Conservation (phyloP, 2,888 invertebrate species). For the Lasioglossum malachurum region DNA sequence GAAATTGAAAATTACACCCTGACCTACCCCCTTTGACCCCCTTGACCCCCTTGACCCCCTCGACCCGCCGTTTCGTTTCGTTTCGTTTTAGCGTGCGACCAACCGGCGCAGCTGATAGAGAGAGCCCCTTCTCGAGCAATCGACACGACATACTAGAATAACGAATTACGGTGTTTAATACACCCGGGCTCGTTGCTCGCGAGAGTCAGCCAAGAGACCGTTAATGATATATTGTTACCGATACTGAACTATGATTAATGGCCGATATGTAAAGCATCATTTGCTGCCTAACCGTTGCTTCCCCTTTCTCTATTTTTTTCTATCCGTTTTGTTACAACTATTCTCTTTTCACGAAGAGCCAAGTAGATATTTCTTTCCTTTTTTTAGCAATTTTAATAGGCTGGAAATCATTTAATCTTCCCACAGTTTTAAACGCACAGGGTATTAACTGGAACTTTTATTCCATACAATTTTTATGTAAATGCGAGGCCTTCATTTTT, state of each 20-base stretch:
- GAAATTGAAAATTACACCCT: conserved; percentile 56
- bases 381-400: not conserved
- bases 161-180: conserved; percentile 10
- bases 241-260: not conserved
- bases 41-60: not conserved
- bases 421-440: too few relatives aligned
- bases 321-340: not conserved
- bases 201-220: not conserved
- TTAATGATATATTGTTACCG: not conserved
- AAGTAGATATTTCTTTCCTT: not conserved
- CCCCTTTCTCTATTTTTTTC: not conserved
- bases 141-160: conserved; percentile 2
- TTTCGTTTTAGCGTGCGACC: conserved; percentile 6
- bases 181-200: not conserved
- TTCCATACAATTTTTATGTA: not conserved
- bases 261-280: conserved; percentile 2
- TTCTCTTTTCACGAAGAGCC: not conserved
- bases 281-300: not conserved
- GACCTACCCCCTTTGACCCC: not conserved
- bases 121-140: not conserved
- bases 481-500: not conserved
- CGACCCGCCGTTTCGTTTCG: not conserved
- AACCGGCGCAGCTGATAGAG: not conserved
- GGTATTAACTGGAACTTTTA: not conserved
- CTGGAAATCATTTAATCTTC: not conserved